These are phyloP conservation scores for Strix uralensis DNA, from an alignment of 2,113 vertebrate genomes.

Conservation along the genomic window DNA sequence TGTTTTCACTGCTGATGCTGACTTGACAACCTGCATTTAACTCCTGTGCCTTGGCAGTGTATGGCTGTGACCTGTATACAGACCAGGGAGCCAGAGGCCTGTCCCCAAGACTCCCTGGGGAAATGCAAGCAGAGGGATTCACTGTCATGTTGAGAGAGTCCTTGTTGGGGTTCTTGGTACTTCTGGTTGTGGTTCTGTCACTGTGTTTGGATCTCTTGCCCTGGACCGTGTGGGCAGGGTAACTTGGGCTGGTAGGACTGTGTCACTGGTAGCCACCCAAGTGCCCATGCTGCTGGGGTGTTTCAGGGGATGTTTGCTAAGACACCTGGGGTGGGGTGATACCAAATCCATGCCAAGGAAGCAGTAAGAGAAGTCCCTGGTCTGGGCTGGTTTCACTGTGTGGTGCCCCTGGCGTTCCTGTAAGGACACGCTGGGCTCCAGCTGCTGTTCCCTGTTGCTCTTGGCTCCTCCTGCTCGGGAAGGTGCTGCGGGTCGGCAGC, in stretches of 20 bases:
- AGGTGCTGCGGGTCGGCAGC: background rate
- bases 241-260: background rate
- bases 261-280: background rate
- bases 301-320: background rate
- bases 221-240: background rate
- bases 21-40: background rate
- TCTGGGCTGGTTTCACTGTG: background rate
- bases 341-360: background rate
- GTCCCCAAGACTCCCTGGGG: background rate
- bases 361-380: background rate
- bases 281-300: background rate
- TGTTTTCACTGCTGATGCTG: background rate
- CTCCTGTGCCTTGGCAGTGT: background rate
- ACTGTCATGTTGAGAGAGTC: rapidly evolving
- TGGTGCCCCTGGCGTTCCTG: background rate
- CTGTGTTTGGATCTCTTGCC: background rate
- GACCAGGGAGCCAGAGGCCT: background rate
- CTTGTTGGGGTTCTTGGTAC: background rate
- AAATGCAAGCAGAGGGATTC: background rate
- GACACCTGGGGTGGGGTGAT: background rate
- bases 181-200: background rate
- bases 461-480: background rate
- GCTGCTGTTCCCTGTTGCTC: background rate
- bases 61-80: background rate
- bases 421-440: background rate